Evolutionary conservation across 2,113 vertebrate species (phyloP).

Genomic region (Chlorodrepanis virens): DNA sequence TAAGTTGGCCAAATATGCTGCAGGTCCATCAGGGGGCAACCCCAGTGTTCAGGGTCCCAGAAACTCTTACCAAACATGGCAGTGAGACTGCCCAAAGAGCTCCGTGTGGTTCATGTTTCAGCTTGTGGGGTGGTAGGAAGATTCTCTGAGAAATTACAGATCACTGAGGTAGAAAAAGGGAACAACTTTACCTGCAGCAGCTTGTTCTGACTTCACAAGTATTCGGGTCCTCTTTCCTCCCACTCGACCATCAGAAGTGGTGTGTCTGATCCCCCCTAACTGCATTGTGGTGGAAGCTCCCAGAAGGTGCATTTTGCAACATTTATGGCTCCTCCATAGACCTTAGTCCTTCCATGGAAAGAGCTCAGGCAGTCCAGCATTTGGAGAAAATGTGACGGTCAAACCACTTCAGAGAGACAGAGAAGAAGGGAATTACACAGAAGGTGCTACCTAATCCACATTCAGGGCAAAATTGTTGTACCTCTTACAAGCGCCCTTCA

Average conservation of each 20-base stretch:
- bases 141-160: background rate
- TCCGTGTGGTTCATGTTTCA: background rate
- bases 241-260: rapidly evolving
- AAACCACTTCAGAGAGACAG: background rate
- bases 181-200: background rate
- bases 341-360: background rate
- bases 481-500: background rate
- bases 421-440: background rate
- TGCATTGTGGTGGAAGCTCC: background rate
- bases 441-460: background rate
- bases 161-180: background rate
- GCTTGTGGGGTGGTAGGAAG: background rate
- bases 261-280: background rate
- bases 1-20: no score
- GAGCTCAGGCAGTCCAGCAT: background rate
- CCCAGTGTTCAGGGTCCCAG: background rate
- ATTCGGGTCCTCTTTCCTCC: background rate
- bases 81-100: background rate
- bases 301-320: background rate
- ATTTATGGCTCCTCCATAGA: background rate
- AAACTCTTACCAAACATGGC: background rate
- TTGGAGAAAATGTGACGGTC: background rate
- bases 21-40: background rate
- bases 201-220: background rate
- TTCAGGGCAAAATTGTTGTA: background rate